Base-by-base conservation (phyloP, 2,113 vertebrate species). In the Falcunculus frontatus region DNA sequence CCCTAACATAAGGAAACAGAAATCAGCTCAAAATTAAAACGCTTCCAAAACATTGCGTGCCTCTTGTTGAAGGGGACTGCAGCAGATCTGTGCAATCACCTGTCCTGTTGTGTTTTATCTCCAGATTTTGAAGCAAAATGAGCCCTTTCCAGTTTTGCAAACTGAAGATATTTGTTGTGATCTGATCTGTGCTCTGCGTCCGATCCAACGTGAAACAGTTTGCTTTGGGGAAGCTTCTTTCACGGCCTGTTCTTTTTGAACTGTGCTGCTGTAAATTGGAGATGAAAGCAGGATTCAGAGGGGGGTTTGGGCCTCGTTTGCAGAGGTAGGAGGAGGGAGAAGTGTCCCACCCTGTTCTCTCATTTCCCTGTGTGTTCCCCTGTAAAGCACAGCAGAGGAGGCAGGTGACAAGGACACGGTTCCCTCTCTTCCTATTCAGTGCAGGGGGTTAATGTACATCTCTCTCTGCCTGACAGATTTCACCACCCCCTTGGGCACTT, bases 121-220 rank as follows among this genome's bases (percentile, higher is more conserved):
- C 49, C 13, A 32, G 4, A 39, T n/a, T 75, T 70, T 22, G 47
- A 79, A 39, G 21, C 23, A n/a, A 25, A 92, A 30, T 6, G 41
- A 85, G 41, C 37, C 2, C 30, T 87, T 57, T 20, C 7, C 15
- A 5, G 39, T 27, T 33, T 15, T 60, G 6, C 50, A 27, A 7
- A 47, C 33, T n/a, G 70, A 62, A 65, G 56, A 3, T 59, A 46
- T 55, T 65, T 76, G 26, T 42, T 59, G n/a, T 53, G 80, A 72
- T n/a, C 68, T 26, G 5, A 60, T 47, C 76, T 1, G 6, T 0
- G 2, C 22, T 47, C 74, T 3, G 15, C 15, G 23, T 72, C 53
- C 2, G 1, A 7, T 78, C 44, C 49, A 16, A 16, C 0, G 0
- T 25, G 46, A 77, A 90, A 62, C 2, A 1, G 72, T 83, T 74